phyloP scores from a whole-genome alignment of 2,888 invertebrate genomes.

The Mythimna lalbum region DNA sequence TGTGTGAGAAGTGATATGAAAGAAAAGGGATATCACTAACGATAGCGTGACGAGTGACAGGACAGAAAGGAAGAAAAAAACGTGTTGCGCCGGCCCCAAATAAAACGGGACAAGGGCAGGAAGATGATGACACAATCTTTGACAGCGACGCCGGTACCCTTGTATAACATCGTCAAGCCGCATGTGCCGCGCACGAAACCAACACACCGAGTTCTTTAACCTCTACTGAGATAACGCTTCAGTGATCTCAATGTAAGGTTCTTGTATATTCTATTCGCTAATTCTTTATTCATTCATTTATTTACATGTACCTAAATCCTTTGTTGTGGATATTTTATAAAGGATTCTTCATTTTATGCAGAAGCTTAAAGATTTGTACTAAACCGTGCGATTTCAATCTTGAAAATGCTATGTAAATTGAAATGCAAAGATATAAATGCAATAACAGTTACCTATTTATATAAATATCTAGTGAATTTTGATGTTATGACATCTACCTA shows the following conservation, averaged over 20 bases:
- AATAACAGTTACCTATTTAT: neutral
- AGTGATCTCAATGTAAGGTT: constrained; percentile 64
- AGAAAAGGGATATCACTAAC: too few species aligned
- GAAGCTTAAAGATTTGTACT: neutral
- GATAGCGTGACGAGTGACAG: too few species aligned
- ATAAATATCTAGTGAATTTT: constrained; percentile 22
- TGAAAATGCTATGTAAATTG: constrained; percentile 17
- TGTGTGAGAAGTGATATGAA: too few species aligned
- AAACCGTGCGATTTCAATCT: constrained; percentile 11
- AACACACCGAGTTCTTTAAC: constrained; percentile 74
- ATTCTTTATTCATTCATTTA: constrained; percentile 36
- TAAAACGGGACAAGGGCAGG: too few species aligned
- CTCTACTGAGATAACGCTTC: constrained; percentile 69
- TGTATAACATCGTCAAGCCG: constrained; percentile 52
- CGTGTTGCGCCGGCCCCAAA: too few species aligned
- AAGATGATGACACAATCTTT: constrained; percentile 14
- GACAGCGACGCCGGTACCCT: constrained; percentile 29
- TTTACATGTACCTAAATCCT: constrained; percentile 34
- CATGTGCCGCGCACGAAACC: constrained; percentile 69
- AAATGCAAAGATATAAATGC: constrained; percentile 30
- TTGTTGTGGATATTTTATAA: constrained; percentile 22
- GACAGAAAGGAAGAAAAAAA: too few species aligned
- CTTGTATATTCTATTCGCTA: constrained; percentile 35
- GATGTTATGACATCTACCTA: constrained; percentile 13
- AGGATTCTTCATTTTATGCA: constrained; percentile 23